These are phyloP conservation scores for Sebastes reedi DNA, from an alignment of 2,797 vertebrate genomes.

Conservation along the genomic window DNA sequence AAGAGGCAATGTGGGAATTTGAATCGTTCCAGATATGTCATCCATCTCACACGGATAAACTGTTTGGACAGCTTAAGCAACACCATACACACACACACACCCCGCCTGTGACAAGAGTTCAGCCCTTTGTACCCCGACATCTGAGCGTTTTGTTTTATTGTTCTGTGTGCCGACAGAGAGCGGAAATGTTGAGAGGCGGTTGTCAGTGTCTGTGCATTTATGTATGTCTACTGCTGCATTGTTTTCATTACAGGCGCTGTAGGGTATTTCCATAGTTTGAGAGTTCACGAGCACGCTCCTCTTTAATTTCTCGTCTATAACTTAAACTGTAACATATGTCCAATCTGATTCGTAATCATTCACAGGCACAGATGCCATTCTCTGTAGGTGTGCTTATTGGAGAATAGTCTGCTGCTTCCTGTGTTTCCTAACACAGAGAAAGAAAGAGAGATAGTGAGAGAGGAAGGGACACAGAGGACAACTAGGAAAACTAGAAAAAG, in stretches of 20 bases:
- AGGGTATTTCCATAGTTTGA: slow-evolving; percentile 21
- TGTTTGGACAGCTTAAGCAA: slow-evolving; percentile 67
- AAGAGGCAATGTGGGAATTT: slow-evolving; percentile 58
- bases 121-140: slow-evolving; percentile 23
- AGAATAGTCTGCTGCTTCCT: slow-evolving; percentile 42
- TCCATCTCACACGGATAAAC: slow-evolving; percentile 60
- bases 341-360: slow-evolving; percentile 37
- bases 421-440: slow-evolving; percentile 21
- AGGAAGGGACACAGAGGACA: neutral
- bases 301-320: slow-evolving; percentile 17
- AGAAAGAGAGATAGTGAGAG: neutral
- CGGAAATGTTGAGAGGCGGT: slow-evolving; percentile 20
- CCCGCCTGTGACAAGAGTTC: slow-evolving; percentile 35
- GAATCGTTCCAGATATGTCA: slow-evolving; percentile 51
- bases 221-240: slow-evolving; percentile 21
- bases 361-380: slow-evolving; percentile 46
- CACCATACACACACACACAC: slow-evolving; percentile 15
- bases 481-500: neutral
- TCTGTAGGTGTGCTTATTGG: slow-evolving; percentile 37
- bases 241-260: slow-evolving; percentile 29
- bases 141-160: slow-evolving; percentile 43
- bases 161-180: slow-evolving; percentile 7
- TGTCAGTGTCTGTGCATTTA: slow-evolving; percentile 23
- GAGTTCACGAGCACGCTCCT: slow-evolving; percentile 2
- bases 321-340: slow-evolving; percentile 28